Base-by-base conservation (phyloP, 2,113 vertebrate genomes). In the Heteronetta atricapilla region DNA sequence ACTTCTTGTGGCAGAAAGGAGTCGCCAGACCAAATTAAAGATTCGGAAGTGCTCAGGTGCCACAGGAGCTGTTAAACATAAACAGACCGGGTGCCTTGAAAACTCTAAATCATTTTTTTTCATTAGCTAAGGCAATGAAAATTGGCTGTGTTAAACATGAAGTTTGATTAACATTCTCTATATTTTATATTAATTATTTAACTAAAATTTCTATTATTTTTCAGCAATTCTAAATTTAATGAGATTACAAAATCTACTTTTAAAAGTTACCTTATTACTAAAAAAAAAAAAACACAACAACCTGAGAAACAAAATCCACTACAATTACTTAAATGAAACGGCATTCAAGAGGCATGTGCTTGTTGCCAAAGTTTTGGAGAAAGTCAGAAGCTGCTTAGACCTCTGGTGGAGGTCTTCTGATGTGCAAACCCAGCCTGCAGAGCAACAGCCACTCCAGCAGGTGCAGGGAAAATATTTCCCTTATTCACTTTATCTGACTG, bases 401-500 rank as follows among this genome's bases (percentile, higher is more conserved):
- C 81, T 89, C 87, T 89, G 38, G 76, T 86, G 77, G 69, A 92
- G 77, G 89, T 78, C 68, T 33, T 93, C 86, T 89, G 69, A 64
- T 73, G 44, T 58, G 42, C 83, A 91, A 93, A 92, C 76, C 79
- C 59, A 50, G 55, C 77, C 50, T 60, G 69, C 89, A 90, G 84
- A 93, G 84, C 81, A 93, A 82, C 38, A 87, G 86, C 81, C 58
- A 90, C 93, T 93, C 91, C 74, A 81, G 91, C 94, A 96, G 94
- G 94, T 94, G 77, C 81, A 92, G 83, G 59, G 62, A 86, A 95
- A 94, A 91, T 64, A 86, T 89, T 82, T 90, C 86, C 74, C 74
- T 89, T 93, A 81, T 89, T 93, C 83, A 31, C 26, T 94, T 42
- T 94, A 90, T 82, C 75, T 53, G 74, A 90, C 70, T 40, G 66